A percentile compares a stretch with the other conserved stretches of the same genome.
Evolutionary conservation across 2,888 invertebrate genomes (phyloP).

Genomic region (Cataglyphis cursor): DNA sequence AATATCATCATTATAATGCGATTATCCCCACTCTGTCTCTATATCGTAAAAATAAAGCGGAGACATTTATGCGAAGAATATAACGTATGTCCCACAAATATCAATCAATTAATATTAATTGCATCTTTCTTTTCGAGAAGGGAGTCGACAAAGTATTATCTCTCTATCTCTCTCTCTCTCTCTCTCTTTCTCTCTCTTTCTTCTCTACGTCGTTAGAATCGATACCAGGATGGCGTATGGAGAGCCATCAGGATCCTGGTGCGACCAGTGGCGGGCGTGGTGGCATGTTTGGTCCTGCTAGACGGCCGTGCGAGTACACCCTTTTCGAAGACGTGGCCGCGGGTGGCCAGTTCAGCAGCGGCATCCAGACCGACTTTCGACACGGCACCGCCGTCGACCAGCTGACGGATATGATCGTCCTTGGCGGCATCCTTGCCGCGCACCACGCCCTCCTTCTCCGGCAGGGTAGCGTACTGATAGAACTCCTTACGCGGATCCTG

Average conservation of each 20-base stretch:
- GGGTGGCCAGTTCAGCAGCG: constrained; percentile 83
- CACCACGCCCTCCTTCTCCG: constrained; percentile 82
- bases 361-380: constrained; percentile 84
- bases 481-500: constrained; percentile 84
- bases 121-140: background rate
- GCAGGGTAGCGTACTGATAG: constrained; percentile 84
- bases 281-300: constrained; percentile 79
- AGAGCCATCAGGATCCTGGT: constrained; percentile 85
- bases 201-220: constrained; percentile 76
- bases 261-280: constrained; percentile 82
- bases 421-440: constrained; percentile 82
- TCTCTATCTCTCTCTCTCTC: background rate
- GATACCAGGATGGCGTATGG: constrained; percentile 85
- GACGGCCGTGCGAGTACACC: constrained; percentile 83
- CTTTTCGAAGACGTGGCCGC: constrained; percentile 84
- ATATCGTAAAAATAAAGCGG: background rate
- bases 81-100: background rate
- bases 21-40: constrained; percentile 7
- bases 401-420: constrained; percentile 84
- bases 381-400: constrained; percentile 83
- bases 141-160: background rate
- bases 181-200: background rate
- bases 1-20: constrained; percentile 11
- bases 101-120: background rate
- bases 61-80: background rate